Conservation (phyloP, 2,797 vertebrate species). For the Squalus acanthias region DNA sequence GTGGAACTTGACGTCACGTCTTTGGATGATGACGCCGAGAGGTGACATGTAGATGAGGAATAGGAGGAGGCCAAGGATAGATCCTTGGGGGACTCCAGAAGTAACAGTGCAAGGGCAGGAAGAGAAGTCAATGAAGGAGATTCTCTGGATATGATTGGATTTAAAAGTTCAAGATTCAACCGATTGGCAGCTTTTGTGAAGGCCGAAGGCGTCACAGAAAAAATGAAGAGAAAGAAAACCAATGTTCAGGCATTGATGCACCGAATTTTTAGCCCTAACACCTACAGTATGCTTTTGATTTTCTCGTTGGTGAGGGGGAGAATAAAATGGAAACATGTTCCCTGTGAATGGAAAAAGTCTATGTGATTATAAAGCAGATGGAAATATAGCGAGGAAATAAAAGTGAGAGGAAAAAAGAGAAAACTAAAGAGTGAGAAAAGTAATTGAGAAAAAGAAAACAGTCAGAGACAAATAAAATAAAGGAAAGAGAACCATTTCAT, state of each 20-base stretch:
- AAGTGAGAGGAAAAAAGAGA: background rate
- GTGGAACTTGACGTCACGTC: background rate
- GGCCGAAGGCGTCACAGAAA: background rate
- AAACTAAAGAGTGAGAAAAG: background rate
- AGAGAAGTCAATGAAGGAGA: background rate
- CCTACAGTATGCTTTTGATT: background rate
- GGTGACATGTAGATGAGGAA: background rate
- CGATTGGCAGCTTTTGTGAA: background rate
- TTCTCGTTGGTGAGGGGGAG: background rate
- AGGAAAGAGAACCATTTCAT: background rate
- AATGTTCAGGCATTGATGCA: background rate
- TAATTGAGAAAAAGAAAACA: background rate
- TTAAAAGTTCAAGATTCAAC: background rate
- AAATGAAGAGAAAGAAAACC: background rate
- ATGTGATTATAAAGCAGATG: background rate
- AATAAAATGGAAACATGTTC: background rate
- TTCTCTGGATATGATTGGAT: background rate
- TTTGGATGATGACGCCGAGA: background rate
- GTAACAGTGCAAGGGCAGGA: background rate
- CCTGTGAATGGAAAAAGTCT: background rate
- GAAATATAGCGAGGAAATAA: background rate
- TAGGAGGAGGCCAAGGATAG: background rate
- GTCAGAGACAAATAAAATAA: background rate
- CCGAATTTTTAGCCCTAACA: too few relatives aligned
- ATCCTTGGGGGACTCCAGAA: background rate